Evolutionary conservation across 2,888 invertebrate species (phyloP).

Genomic region (Spisula subtruncata): DNA sequence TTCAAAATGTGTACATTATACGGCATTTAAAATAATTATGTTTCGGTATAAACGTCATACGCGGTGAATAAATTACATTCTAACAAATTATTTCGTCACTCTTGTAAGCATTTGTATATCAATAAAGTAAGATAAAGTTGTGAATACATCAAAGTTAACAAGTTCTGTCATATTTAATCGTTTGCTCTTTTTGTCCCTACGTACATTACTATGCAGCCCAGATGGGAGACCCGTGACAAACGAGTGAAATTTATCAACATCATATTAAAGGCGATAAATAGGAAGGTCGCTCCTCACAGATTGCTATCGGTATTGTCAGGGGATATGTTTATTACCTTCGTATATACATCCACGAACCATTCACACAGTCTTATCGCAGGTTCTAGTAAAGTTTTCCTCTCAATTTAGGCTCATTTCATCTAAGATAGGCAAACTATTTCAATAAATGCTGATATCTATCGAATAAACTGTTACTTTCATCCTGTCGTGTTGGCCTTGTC

Average conservation of each 20-base stretch:
- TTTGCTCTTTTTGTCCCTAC: not conserved
- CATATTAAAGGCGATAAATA: slow-evolving; percentile 30
- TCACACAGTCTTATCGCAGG: slow-evolving; percentile 31
- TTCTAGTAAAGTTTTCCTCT: slow-evolving; percentile 4
- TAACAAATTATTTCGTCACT: slow-evolving; percentile 51
- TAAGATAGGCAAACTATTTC: slow-evolving; percentile 46
- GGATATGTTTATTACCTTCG: slow-evolving; percentile 28
- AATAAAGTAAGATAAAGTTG: slow-evolving; percentile 44
- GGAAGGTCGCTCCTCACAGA: not conserved
- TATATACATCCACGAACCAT: not conserved
- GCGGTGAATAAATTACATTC: slow-evolving; percentile 38
- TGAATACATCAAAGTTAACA: slow-evolving; percentile 49
- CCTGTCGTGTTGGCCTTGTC: slow-evolving; percentile 23
- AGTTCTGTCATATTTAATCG: slow-evolving; percentile 48
- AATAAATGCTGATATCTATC: slow-evolving; percentile 68
- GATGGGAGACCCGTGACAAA: slow-evolving; percentile 11
- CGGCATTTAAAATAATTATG: slow-evolving; percentile 28
- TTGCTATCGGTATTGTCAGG: not conserved
- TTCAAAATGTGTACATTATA: slow-evolving; percentile 37
- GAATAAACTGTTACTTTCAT: slow-evolving; percentile 68
- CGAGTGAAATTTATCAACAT: slow-evolving; percentile 7
- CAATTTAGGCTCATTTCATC: slow-evolving; percentile 48
- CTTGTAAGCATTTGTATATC: slow-evolving; percentile 40
- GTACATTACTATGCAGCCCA: slow-evolving; percentile 7
- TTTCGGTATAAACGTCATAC: slow-evolving; percentile 36